phyloP scores from a whole-genome alignment of 2,888 invertebrate species.

The Cloeon dipterum region DNA sequence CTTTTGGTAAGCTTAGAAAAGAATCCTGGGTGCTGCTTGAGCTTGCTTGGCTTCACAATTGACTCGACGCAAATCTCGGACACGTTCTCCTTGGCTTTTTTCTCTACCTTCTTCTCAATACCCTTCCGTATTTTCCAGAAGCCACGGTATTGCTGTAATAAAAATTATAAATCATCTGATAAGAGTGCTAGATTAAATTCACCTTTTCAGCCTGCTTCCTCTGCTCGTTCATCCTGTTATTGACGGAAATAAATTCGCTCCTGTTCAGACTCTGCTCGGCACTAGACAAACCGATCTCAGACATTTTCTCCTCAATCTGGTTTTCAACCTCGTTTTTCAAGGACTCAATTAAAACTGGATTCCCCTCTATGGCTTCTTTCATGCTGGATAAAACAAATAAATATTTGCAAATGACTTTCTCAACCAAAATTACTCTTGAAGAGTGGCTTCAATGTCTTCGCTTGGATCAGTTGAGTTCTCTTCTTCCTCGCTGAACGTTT shows the following conservation, averaged over 20 bases:
- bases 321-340: constrained; percentile 1
- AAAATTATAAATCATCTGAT: background rate
- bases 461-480: too few species aligned
- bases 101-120: background rate
- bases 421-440: background rate
- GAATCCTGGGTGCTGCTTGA: background rate
- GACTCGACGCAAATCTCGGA: background rate
- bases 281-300: constrained; percentile 2
- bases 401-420: background rate
- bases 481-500: too few species aligned
- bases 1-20: background rate
- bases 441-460: too few species aligned
- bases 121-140: background rate
- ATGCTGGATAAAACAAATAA: background rate
- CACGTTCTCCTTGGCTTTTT: background rate
- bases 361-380: background rate
- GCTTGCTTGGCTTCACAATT: background rate
- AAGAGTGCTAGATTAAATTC: too few species aligned
- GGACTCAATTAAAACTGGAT: background rate
- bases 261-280: background rate
- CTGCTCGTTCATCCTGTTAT: background rate
- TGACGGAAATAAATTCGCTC: background rate
- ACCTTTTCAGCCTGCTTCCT: background rate
- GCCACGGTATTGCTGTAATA: background rate
- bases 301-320: background rate